Base-by-base conservation (phyloP, 2,113 vertebrate genomes). In the Vulpes lagopus region DNA sequence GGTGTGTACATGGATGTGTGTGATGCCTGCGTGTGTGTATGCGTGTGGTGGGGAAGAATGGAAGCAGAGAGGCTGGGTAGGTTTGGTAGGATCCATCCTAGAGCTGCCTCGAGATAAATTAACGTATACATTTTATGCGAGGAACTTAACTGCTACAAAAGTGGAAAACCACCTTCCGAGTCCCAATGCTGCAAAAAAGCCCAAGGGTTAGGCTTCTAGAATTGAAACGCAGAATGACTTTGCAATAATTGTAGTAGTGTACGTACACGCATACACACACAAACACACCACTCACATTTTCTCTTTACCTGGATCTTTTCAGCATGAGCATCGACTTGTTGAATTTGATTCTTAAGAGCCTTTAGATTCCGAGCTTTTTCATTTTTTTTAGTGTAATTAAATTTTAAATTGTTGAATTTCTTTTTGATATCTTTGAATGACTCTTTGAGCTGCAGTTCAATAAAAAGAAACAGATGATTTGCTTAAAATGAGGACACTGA, bases 391-490 rank as follows among this genome's bases (percentile, higher is more conserved):
- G 93, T 98, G 38, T 99, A 99, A 97, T 99, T 99, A 96, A 99
- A 99, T 97, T 99, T 99, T 97, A 99, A 96, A 95, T 99, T 99
- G 98, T 99, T 99, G 98, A 99, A 99, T 97, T 99, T 99, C 98
- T 99, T 99, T 98, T 99, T 99, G 59, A 99, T 98, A 96, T 99
- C 99, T 98, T 99, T 99, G 98, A 99, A 99, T 76, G 99, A 99
- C 80, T 99, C 99, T 98, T 98, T 99, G 91, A 99, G 97, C 99
- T 99, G 97, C 9, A 95, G 91, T 94, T 96, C 59, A 92, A 92
- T 59, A 97, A 99, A 99, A 9, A 95, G 57, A 90, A 96, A 96
- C 1, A 64, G 3, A 32, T 80, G 8, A 81, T 96, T 65, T 74
- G 32, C 43, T 97, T 96, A 96, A 91, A 96, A 93, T 49, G 12